phyloP scores from a whole-genome alignment of 2,888 invertebrate genomes.

The Halictus quadricinctus region DNA sequence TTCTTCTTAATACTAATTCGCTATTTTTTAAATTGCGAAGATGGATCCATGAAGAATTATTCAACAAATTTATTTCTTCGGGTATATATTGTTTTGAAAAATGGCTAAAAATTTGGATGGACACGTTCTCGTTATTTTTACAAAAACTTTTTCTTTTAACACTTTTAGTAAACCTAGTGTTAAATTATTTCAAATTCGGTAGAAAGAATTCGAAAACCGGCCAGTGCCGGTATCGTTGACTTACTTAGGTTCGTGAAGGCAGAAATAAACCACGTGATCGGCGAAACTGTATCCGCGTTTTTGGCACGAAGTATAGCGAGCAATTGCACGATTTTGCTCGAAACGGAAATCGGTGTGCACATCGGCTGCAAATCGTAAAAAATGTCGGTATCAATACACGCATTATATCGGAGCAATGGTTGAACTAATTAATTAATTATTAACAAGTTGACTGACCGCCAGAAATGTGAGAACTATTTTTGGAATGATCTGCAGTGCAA shows the following conservation, averaged over 20 bases:
- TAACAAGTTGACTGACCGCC: conserved; percentile 84
- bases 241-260: conserved; percentile 91
- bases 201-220: neutral
- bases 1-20: neutral
- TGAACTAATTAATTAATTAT: neutral
- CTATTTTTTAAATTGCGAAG: too few relatives aligned
- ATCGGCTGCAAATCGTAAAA: conserved; percentile 84
- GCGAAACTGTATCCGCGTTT: conserved; percentile 90
- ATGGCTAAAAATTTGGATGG: too few relatives aligned
- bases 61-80: too few relatives aligned
- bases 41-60: too few relatives aligned
- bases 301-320: conserved; percentile 87
- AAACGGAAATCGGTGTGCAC: conserved; percentile 91
- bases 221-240: conserved; percentile 75
- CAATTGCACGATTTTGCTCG: conserved; percentile 91
- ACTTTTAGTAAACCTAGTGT: too few relatives aligned
- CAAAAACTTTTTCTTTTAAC: too few relatives aligned
- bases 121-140: too few relatives aligned
- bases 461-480: conserved; percentile 84
- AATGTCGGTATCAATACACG: neutral
- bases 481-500: conserved; percentile 83
- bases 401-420: neutral
- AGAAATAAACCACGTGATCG: conserved; percentile 92
- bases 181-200: neutral
- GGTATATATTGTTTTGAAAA: too few relatives aligned